phyloP scores from a whole-genome alignment of 2,888 invertebrate genomes.

The Sminthurides aquaticus region DNA sequence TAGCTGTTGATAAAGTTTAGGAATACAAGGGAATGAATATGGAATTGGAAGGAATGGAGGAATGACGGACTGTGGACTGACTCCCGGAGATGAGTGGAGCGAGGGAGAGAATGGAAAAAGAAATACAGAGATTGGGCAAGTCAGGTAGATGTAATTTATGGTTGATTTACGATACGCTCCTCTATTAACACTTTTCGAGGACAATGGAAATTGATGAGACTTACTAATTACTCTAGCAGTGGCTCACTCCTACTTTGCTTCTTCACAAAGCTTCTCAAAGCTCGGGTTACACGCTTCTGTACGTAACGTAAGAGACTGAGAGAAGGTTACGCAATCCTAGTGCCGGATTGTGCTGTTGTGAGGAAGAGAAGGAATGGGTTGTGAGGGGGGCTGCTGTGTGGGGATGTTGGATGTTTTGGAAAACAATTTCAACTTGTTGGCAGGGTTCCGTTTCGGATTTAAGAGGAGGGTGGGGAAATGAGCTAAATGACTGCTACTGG shows the following conservation, averaged over 20 bases:
- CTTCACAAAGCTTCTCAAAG: too few relatives aligned
- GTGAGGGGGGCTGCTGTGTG: too few relatives aligned
- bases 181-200: not conserved
- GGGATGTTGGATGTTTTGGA: too few relatives aligned
- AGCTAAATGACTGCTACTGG: not conserved
- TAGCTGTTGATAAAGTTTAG: too few relatives aligned
- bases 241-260: not conserved
- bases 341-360: not conserved
- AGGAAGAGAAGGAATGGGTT: not conserved
- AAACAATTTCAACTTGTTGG: too few relatives aligned
- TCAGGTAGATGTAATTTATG: not conserved
- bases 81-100: not conserved
- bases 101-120: not conserved
- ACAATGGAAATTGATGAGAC: not conserved
- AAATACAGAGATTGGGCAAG: not conserved
- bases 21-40: too few relatives aligned
- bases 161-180: not conserved
- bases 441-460: too few relatives aligned
- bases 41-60: too few relatives aligned
- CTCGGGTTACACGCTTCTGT: too few relatives aligned
- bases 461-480: too few relatives aligned
- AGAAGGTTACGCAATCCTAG: not conserved
- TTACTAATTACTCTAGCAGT: not conserved
- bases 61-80: too few relatives aligned
- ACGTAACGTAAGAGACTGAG: not conserved